Conservation (phyloP, 2,888 invertebrate species). For the Drosophila antonietae region DNA sequence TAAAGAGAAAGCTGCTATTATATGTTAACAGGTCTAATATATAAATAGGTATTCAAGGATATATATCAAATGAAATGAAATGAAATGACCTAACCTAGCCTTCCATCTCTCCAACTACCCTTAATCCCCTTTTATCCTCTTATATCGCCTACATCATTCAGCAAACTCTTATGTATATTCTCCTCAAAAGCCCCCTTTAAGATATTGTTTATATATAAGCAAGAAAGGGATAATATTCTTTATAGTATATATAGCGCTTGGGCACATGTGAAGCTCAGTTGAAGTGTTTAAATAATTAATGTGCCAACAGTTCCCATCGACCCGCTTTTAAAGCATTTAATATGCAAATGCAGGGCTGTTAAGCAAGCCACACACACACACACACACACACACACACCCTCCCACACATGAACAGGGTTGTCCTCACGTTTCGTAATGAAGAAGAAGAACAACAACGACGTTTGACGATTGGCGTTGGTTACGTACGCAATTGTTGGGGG, state of each 20-base stretch:
- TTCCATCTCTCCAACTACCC: too few relatives aligned
- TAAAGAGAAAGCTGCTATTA: too few relatives aligned
- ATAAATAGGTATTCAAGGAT: too few relatives aligned
- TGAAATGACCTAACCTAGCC: background rate
- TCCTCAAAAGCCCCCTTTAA: too few relatives aligned
- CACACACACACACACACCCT: background rate
- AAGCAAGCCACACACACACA: constrained; percentile 6
- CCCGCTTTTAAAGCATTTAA: constrained; percentile 1
- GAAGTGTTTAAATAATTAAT: background rate
- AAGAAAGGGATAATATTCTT: background rate
- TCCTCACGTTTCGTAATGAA: constrained; percentile 32
- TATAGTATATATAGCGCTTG: background rate
- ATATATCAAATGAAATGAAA: too few relatives aligned
- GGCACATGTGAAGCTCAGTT: background rate
- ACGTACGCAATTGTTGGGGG: constrained; percentile 24
- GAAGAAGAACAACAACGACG: constrained; percentile 13
- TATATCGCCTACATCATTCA: too few relatives aligned
- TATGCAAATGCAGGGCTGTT: constrained; percentile 33
- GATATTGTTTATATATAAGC: background rate
- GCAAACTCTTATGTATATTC: too few relatives aligned
- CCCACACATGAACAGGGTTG: constrained; percentile 4
- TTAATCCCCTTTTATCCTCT: background rate
- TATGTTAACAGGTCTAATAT: too few relatives aligned
- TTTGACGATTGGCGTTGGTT: constrained; percentile 18
- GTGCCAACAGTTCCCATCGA: background rate